These are phyloP conservation scores for Parauchenoglanis punctatus DNA, from an alignment of 2,797 vertebrate species.

Conservation along the genomic window DNA sequence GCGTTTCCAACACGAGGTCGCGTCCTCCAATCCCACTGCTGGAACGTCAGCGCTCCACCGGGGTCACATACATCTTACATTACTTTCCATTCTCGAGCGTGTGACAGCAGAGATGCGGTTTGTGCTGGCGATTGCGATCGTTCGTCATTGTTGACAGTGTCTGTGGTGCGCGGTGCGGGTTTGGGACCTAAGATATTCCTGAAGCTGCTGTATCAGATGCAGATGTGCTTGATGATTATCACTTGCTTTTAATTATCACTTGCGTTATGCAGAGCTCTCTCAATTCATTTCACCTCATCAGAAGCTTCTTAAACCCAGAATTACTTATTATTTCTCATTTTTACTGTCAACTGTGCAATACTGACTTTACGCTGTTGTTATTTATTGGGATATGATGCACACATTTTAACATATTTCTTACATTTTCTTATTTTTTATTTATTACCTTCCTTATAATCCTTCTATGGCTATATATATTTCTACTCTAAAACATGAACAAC, in stretches of 20 bases:
- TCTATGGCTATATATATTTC: too few relatives aligned
- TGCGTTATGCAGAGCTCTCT: neutral
- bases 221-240: neutral
- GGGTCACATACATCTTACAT: neutral
- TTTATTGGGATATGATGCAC: too few relatives aligned
- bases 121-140: neutral
- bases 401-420: too few relatives aligned
- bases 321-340: too few relatives aligned
- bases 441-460: too few relatives aligned
- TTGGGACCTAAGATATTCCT: neutral
- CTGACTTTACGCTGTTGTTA: too few relatives aligned
- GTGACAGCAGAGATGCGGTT: slow-evolving; percentile 11
- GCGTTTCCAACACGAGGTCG: slow-evolving; percentile 25
- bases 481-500: too few relatives aligned
- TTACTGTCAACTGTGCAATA: too few relatives aligned
- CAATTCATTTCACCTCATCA: too few relatives aligned
- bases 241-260: neutral
- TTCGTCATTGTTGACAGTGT: neutral
- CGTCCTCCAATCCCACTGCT: slow-evolving; percentile 7
- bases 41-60: neutral
- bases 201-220: neutral
- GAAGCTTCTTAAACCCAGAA: too few relatives aligned
- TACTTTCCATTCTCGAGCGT: neutral
- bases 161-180: neutral
- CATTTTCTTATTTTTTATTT: too few relatives aligned